Conservation (phyloP, 2,797 vertebrate genomes). For the Ctenochaetus hawaiiensis region DNA sequence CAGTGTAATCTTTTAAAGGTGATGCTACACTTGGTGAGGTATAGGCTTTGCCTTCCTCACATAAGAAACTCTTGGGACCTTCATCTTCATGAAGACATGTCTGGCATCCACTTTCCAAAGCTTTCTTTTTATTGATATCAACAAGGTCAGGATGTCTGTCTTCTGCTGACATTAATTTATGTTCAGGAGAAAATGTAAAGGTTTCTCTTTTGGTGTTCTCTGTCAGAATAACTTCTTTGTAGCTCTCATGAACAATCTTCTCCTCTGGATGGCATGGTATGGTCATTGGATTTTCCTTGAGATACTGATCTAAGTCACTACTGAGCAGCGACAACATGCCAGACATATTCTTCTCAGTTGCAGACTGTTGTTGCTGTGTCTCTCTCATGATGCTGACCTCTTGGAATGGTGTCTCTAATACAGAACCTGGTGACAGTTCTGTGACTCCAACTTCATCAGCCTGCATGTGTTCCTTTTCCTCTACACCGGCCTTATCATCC, state of each 20-base stretch:
- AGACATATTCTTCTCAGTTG: constrained; percentile 40
- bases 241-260: constrained; percentile 43
- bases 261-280: background rate
- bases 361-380: constrained; percentile 2
- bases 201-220: constrained; percentile 45
- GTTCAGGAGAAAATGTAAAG: constrained; percentile 14
- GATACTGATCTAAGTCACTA: constrained; percentile 52
- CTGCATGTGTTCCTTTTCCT: constrained; percentile 3
- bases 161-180: constrained; percentile 26
- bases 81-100: constrained; percentile 33
- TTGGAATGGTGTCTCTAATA: constrained; percentile 40
- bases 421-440: constrained; percentile 7
- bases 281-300: constrained; percentile 32
- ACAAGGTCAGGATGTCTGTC: background rate
- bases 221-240: constrained; percentile 40
- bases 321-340: constrained; percentile 62
- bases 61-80: constrained; percentile 13
- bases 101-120: constrained; percentile 31
- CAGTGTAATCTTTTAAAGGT: constrained; percentile 19
- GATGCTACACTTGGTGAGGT: constrained; percentile 2
- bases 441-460: background rate
- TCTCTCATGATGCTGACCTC: constrained; percentile 34
- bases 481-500: background rate
- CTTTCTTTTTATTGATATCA: constrained; percentile 13
- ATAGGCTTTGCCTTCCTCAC: constrained; percentile 31